phyloP scores from a whole-genome alignment of 2,888 invertebrate genomes.

The Heterodera filipjevi region DNA sequence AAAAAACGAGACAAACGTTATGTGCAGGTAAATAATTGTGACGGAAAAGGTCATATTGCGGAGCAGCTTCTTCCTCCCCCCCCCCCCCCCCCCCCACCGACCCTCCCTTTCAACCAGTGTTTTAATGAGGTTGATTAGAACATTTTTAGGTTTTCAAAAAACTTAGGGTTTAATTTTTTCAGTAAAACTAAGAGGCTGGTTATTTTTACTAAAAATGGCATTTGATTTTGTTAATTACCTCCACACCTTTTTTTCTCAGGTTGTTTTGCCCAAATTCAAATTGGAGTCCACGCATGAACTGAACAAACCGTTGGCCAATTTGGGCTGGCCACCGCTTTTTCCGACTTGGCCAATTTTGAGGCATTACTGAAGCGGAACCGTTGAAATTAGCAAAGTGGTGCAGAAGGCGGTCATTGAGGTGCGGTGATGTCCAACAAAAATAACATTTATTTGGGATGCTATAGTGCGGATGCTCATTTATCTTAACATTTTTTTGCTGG shows the following conservation, averaged over 20 bases:
- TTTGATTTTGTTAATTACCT: neutral
- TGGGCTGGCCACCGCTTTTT: constrained; percentile 52
- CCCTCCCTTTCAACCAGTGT: too few species aligned
- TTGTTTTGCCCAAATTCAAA: constrained; percentile 54
- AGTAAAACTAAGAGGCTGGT: too few species aligned
- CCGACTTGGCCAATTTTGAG: constrained; percentile 43
- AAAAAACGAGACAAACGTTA: constrained; percentile 15
- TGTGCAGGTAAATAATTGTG: constrained; percentile 37
- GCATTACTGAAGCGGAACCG: constrained; percentile 37
- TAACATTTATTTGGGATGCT: too few species aligned
- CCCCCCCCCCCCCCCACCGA: too few species aligned
- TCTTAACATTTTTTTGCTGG: too few species aligned
- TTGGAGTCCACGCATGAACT: constrained; percentile 47
- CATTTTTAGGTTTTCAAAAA: too few species aligned
- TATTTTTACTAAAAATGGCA: neutral
- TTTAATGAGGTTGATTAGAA: too few species aligned
- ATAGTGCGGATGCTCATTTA: too few species aligned
- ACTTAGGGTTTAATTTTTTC: too few species aligned
- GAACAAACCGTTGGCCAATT: constrained; percentile 40
- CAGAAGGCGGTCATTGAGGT: constrained; percentile 61
- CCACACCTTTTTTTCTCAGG: constrained; percentile 30
- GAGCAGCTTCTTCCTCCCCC: too few species aligned
- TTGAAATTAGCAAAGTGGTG: constrained; percentile 50
- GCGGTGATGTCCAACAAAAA: neutral
- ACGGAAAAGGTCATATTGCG: too few species aligned